Evolutionary conservation across 2,888 invertebrate species (phyloP).

Genomic region (Cheilosia grossa): DNA sequence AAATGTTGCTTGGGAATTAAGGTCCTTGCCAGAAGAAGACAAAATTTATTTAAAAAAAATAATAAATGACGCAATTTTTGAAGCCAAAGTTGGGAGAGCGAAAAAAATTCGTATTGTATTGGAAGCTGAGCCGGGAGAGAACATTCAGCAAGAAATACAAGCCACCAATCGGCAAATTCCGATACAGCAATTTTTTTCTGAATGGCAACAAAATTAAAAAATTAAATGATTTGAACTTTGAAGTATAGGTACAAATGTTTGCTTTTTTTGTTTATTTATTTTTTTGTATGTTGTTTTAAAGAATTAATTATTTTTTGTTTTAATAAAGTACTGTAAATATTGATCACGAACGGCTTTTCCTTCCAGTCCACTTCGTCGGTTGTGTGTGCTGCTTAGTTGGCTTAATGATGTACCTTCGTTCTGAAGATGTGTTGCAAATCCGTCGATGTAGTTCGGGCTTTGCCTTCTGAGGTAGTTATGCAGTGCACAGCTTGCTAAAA

Average conservation of each 20-base stretch:
- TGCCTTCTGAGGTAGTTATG: neutral
- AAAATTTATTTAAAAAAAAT: conserved; percentile 19
- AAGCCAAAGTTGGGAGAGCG: conserved; percentile 18
- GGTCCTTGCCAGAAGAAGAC: conserved; percentile 13
- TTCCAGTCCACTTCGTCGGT: neutral
- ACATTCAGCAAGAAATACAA: conserved; percentile 25
- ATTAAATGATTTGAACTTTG: too few species aligned
- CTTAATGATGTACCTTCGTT: neutral
- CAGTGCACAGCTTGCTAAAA: neutral
- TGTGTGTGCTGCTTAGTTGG: neutral
- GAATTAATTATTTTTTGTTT: conserved; percentile 14
- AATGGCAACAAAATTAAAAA: conserved; percentile 5
- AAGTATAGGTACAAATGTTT: neutral
- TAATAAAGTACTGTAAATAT: neutral
- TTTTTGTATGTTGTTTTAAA: neutral
- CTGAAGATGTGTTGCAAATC: neutral
- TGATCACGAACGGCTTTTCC: neutral
- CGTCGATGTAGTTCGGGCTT: neutral
- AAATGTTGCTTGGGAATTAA: conserved; percentile 19
- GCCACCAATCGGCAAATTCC: conserved; percentile 3
- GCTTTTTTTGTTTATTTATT: neutral
- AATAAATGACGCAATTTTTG: conserved; percentile 10
- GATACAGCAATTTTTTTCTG: conserved; percentile 20
- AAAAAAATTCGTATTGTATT: conserved; percentile 5
- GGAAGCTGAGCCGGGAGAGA: neutral